Base-by-base conservation (phyloP, 2,113 vertebrate species). In the Myrmecophaga tridactyla region DNA sequence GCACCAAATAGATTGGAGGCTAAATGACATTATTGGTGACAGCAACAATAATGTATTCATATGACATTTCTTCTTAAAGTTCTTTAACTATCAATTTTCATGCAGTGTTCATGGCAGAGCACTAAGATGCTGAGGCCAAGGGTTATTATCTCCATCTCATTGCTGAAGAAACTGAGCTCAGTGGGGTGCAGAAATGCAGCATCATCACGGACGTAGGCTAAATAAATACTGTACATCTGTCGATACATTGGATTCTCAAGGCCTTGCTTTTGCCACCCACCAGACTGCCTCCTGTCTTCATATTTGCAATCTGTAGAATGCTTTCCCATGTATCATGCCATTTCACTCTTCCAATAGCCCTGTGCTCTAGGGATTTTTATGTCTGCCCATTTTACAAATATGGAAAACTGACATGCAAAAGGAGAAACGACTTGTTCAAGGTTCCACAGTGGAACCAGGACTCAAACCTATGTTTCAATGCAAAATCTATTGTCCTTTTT, bases 141-240 rank as follows among this genome's bases (percentile, higher is more conserved):
- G 14, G 4, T 27, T 25, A 29, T 48, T 2, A 5, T 63, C 11
- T 69, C n/a, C 21, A 7, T 15, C 72, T 70, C 36, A 15, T 31
- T 29, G n/a, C 31, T 39, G 41, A 36, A 70, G 87, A 51, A 29
- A 31, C 14, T 0, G 43, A 70, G 81, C 17, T 72, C 60, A 7
- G 20, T 8, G 43, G 29, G 7, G 18, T 4, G 73, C 21, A 53
- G 88, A 21, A 36, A 31, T 0, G 36, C 10, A 23, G 9, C 10
- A 12, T 14, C 31, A 4, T 34, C 25, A 29, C 7, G 0, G 13
- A 21, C 31, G 1, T 3, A n/a, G 53, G 18, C 14, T 1, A 7
- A 36, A 72, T 0, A 1, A 1, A 7, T 1, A 3, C 9, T 1
- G 4, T 0, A 6, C 46, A 3, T 2, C 23, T 2, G 13, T 63